Percentiles rank a stretch among this genome's conserved stretches.
Conservation (phyloP, 2,113 vertebrate genomes). For the Salvator merianae region DNA sequence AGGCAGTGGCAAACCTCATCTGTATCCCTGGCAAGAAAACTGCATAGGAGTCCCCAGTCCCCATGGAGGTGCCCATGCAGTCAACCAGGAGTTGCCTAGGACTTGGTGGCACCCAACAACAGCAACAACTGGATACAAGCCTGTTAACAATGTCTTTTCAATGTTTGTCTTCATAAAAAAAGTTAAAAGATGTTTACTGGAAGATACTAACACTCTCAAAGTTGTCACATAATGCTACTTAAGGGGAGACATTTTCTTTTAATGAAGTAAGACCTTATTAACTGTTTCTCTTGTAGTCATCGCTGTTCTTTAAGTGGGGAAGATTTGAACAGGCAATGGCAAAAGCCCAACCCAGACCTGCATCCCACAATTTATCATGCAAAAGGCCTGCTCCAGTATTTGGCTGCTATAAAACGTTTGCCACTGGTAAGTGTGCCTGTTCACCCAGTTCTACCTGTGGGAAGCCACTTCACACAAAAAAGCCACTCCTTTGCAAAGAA, state of each 20-base stretch:
- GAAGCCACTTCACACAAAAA: slow-evolving; percentile 28
- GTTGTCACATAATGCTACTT: background rate
- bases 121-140: too few species aligned
- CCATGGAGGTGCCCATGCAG: too few species aligned
- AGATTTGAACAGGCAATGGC: slow-evolving; percentile 98
- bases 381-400: slow-evolving; percentile 95
- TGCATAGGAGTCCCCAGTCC: too few species aligned
- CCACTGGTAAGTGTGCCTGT: slow-evolving; percentile 84
- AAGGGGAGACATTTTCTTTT: slow-evolving; percentile 28
- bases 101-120: too few species aligned
- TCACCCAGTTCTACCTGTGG: slow-evolving; percentile 4
- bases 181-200: background rate
- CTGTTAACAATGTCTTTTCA: background rate
- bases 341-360: slow-evolving; percentile 90
- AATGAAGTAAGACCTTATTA: slow-evolving; percentile 31
- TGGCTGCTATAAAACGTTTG: slow-evolving; percentile 89
- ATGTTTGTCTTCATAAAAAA: background rate
- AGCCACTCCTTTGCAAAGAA: background rate
- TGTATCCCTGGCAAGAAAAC: too few species aligned
- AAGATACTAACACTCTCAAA: background rate
- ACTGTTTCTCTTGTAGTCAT: slow-evolving; percentile 79
- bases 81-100: too few species aligned
- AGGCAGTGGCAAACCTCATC: too few species aligned
- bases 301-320: slow-evolving; percentile 98
- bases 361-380: slow-evolving; percentile 98